These are phyloP conservation scores for Microplitis demolitor DNA, from an alignment of 1,140 invertebrate genomes.

Conservation along the genomic window DNA sequence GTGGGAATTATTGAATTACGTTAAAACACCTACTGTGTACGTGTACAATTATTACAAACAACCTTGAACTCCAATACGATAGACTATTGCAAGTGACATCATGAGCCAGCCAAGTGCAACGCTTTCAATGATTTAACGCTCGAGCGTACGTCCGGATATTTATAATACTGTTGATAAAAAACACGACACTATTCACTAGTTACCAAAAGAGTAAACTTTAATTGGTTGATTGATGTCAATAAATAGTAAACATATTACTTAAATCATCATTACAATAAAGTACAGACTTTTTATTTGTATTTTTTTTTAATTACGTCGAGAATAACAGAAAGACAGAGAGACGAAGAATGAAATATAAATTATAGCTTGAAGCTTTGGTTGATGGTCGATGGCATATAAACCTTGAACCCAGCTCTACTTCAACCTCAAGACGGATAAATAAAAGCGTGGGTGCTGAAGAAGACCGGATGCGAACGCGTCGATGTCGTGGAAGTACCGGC, in stretches of 20 bases:
- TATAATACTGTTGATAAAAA: not conserved
- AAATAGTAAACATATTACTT: not conserved
- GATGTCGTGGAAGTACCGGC: conserved; percentile 20
- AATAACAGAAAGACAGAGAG: too few species aligned
- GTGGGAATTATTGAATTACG: not conserved
- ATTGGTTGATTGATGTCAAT: not conserved
- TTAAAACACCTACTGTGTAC: not conserved
- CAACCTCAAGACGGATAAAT: not conserved
- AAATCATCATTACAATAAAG: too few species aligned
- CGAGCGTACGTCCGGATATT: conserved; percentile 5
- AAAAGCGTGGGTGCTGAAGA: conserved; percentile 28
- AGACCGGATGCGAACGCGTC: conserved; percentile 28
- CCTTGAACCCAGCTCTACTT: conserved; percentile 36
- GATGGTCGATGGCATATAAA: conserved; percentile 18
- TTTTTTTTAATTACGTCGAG: too few species aligned
- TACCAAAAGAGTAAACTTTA: not conserved
- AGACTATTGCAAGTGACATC: not conserved
- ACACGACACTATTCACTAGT: too few species aligned
- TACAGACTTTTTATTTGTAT: too few species aligned
- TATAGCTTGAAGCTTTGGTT: not conserved
- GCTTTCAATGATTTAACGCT: conserved; percentile 2
- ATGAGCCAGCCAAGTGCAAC: not conserved
- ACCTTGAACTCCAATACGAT: conserved; percentile 3
- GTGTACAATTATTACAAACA: not conserved
- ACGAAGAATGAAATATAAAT: too few species aligned